These are phyloP conservation scores for Tanypteryx hageni DNA, from an alignment of 2,888 invertebrate genomes.

Conservation along the genomic window DNA sequence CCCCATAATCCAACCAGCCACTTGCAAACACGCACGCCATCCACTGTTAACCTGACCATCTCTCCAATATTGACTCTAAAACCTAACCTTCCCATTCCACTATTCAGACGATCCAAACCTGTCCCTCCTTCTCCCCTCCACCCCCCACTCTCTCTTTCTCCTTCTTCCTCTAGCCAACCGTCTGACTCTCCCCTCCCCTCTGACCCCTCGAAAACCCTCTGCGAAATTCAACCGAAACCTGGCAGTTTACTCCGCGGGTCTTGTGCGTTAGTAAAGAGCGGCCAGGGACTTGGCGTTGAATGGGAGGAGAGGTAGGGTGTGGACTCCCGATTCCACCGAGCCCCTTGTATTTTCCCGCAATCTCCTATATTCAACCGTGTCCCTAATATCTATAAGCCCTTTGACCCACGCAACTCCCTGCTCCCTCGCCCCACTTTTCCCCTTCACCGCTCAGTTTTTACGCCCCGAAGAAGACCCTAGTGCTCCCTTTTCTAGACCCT, in stretches of 20 bases:
- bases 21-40: constrained; percentile 31
- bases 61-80: constrained; percentile 57
- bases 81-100: not conserved
- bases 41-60: constrained; percentile 37
- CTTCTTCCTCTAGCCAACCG: not conserved
- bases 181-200: not conserved
- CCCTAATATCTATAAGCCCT: too few species aligned
- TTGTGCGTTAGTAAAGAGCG: not conserved
- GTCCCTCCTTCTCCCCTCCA: too few species aligned
- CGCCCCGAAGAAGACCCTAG: too few species aligned
- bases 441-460: too few species aligned
- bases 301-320: too few species aligned
- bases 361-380: too few species aligned
- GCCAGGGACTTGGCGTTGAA: too few species aligned
- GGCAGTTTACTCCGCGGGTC: not conserved
- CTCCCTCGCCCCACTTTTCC: too few species aligned
- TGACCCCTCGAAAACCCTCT: not conserved
- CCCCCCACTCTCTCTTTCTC: not conserved
- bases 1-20: not conserved
- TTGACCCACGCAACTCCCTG: too few species aligned
- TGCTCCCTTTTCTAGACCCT: too few species aligned
- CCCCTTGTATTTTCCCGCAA: too few species aligned
- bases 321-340: too few species aligned
- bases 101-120: not conserved
- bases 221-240: not conserved